Evolutionary conservation across 1,140 invertebrate species (phyloP).

Genomic region (Drosophila miranda): DNA sequence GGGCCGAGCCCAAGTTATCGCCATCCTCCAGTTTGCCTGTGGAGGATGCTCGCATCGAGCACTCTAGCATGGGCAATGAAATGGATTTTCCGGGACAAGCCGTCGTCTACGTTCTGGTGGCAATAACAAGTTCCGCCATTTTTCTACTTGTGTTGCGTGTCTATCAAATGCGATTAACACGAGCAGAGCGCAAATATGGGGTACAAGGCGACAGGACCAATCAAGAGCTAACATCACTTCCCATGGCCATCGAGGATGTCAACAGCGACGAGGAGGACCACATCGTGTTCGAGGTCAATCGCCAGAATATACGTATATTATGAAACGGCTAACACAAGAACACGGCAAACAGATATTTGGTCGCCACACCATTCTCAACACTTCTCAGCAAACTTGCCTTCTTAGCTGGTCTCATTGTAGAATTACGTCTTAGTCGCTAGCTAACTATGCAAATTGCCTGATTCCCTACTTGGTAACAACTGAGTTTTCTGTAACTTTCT

Average conservation of each 20-base stretch:
- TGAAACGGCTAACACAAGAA: slow-evolving; percentile 48
- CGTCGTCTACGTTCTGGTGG: slow-evolving; percentile 68
- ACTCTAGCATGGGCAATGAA: slow-evolving; percentile 8
- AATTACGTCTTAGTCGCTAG: slow-evolving; percentile 29
- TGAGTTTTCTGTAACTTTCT: slow-evolving; percentile 52
- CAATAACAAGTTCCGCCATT: slow-evolving; percentile 58
- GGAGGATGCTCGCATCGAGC: slow-evolving; percentile 40
- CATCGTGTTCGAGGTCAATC: slow-evolving; percentile 76
- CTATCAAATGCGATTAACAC: slow-evolving; percentile 71
- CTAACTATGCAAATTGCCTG: slow-evolving; percentile 17
- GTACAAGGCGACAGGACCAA: slow-evolving; percentile 77
- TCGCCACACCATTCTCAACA: slow-evolving; percentile 23
- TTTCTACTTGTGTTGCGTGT: slow-evolving; percentile 63
- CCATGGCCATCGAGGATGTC: slow-evolving; percentile 76
- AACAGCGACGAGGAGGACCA: slow-evolving; percentile 81
- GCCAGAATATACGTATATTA: slow-evolving; percentile 79
- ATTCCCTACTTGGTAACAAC: slow-evolving; percentile 34
- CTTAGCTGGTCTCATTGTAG: slow-evolving; percentile 49
- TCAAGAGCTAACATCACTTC: slow-evolving; percentile 75
- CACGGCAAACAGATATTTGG: slow-evolving; percentile 27
- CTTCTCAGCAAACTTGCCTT: slow-evolving; percentile 59
- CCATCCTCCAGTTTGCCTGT: background rate
- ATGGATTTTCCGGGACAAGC: slow-evolving; percentile 56
- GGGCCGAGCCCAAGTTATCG: no score
- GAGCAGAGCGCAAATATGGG: slow-evolving; percentile 77